A percentile compares a stretch with the other conserved stretches of the same genome.
Evolutionary conservation across 2,888 invertebrate genomes (phyloP).

Genomic region (Agrilus mali): DNA sequence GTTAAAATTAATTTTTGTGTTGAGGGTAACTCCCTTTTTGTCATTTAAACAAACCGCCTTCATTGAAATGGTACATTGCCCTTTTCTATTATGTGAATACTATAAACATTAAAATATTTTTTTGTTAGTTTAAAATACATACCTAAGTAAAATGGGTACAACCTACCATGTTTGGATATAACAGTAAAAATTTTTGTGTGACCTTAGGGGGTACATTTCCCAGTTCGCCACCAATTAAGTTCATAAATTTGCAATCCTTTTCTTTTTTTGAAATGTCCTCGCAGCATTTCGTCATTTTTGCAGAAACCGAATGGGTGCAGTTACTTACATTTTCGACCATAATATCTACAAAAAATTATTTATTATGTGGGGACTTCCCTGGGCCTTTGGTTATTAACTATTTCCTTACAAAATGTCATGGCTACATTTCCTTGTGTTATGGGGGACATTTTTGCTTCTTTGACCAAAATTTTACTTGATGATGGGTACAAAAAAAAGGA

Average conservation of each 20-base stretch:
- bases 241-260: conserved; percentile 25
- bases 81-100: conserved; percentile 21
- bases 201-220: conserved; percentile 20
- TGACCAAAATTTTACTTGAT: conserved; percentile 4
- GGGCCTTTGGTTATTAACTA: no score
- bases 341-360: conserved; percentile 14
- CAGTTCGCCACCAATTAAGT: conserved; percentile 30
- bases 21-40: conserved; percentile 10
- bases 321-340: conserved; percentile 16
- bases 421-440: conserved; percentile 21
- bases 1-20: not conserved
- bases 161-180: conserved; percentile 31
- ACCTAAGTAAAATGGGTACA: not conserved
- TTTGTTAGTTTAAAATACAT: not conserved
- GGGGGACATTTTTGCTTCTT: conserved; percentile 21
- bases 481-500: not conserved
- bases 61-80: conserved; percentile 18
- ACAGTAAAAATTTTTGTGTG: conserved; percentile 26
- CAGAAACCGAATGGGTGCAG: conserved; percentile 18
- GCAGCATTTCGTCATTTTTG: conserved; percentile 26
- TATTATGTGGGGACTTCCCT: not conserved
- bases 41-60: conserved; percentile 14
- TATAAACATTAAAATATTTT: conserved; percentile 8
- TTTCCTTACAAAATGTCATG: conserved; percentile 24
- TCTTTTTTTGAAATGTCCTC: conserved; percentile 21